A percentile compares a stretch with the other conserved stretches of the same genome.
Conservation (phyloP, 1,140 invertebrate genomes). For the Melitaea cinxia region DNA sequence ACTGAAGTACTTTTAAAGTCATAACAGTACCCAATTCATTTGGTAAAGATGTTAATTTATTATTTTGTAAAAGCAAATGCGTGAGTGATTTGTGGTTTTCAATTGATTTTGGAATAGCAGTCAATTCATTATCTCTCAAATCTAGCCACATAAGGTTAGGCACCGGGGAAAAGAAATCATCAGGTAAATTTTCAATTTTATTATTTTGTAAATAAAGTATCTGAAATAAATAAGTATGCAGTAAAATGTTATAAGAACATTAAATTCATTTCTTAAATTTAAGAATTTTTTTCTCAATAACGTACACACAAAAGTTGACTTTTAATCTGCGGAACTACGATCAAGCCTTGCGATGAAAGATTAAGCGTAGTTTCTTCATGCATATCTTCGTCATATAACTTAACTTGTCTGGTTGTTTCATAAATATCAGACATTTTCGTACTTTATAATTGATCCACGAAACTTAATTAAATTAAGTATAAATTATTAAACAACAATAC, state of each 20-base stretch:
- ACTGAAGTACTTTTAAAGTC: conserved; percentile 80
- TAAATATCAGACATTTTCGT: conserved; percentile 2
- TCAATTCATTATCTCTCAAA: conserved; percentile 82
- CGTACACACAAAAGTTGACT: conserved; percentile 1
- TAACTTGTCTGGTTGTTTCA: not conserved
- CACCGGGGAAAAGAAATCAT: conserved; percentile 79
- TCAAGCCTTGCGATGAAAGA: conserved; percentile 4
- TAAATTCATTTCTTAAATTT: not conserved
- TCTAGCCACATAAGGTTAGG: conserved; percentile 82
- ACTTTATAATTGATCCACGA: too few relatives aligned
- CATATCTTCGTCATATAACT: conserved; percentile 8
- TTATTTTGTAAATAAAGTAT: conserved; percentile 83
- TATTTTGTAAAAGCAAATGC: conserved; percentile 82
- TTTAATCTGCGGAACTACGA: not conserved
- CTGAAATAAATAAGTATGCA: conserved; percentile 62
- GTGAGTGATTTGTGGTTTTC: conserved; percentile 79
- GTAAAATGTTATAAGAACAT: too few relatives aligned
- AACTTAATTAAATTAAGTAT: too few relatives aligned
- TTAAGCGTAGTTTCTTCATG: conserved; percentile 14
- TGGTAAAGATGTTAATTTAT: conserved; percentile 80
- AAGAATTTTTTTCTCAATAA: not conserved
- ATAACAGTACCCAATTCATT: conserved; percentile 80
- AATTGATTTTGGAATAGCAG: conserved; percentile 76
- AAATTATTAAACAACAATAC: not conserved
- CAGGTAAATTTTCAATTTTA: conserved; percentile 72